These are phyloP conservation scores for Rhopalosiphum padi DNA, from an alignment of 1,140 invertebrate species.

Conservation along the genomic window DNA sequence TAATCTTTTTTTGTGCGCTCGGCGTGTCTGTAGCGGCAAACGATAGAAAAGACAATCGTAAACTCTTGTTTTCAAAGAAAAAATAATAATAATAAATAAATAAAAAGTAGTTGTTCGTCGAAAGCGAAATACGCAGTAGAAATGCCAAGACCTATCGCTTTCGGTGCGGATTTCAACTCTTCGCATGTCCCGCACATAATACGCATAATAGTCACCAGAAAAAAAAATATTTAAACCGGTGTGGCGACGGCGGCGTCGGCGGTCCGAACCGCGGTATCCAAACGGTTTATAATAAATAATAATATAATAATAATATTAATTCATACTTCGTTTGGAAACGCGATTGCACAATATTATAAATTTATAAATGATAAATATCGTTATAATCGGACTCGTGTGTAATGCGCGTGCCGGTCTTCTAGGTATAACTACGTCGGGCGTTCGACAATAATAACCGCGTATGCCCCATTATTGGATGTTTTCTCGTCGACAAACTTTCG, in stretches of 20 bases:
- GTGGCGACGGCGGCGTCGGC: neutral
- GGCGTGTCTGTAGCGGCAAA: neutral
- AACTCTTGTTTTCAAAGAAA: neutral
- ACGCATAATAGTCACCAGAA: neutral
- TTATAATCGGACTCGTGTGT: neutral
- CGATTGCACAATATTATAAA: neutral
- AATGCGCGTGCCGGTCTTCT: neutral
- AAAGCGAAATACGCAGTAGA: neutral
- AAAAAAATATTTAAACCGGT: constrained; percentile 1
- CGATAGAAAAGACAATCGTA: neutral
- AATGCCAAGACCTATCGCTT: neutral
- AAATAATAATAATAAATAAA: neutral
- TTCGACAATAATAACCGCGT: neutral
- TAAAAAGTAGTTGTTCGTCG: neutral
- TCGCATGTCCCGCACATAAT: neutral
- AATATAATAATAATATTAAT: constrained; percentile 11
- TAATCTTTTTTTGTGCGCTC: neutral
- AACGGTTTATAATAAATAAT: neutral
- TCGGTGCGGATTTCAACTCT: neutral
- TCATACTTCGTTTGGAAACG: neutral
- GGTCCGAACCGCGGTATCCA: too few relatives aligned
- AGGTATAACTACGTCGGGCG: neutral
- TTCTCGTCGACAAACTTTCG: neutral
- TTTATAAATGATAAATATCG: neutral
- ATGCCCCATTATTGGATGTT: neutral